Evolutionary conservation across 1,140 invertebrate species (phyloP), one percentile per base, ranked within the genome.

Genomic region (Zaprionus africanus): DNA sequence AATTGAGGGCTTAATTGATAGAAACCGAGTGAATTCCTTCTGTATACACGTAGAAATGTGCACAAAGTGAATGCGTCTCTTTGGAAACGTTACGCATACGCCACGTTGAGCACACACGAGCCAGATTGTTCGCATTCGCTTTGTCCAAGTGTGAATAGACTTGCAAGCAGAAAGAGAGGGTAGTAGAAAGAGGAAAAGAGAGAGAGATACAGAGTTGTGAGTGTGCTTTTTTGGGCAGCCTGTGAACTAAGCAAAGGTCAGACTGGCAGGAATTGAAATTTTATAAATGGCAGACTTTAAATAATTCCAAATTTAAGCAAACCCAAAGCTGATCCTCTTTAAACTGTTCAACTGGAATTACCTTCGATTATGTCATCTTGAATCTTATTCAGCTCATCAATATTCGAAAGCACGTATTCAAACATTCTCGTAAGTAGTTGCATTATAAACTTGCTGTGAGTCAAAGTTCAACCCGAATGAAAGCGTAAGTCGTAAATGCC

Each of bases 11-110:
- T 53, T 15, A 61, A 69, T 61, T 54, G 57, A n/a, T 43, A 12
- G 1, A 17, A 53, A 38, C 22, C 13, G 12, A 13, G 4, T 19
- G 28, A 13, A 9, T 22, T 5, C 22, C 22, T 15, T 24, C 5
- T 22, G 28, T 17, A 36, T 34, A n/a, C n/a, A n/a, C n/a, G n/a
- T n/a, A 15, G 19, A 34, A 58, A 7, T 15, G 53, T 15, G 53
- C 24, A 56, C 22, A 56, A 56, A 56, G 26, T 13, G 26, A 56
- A 31, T 56, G 41, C 41, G 41, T 46, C 41, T 46, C 41, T 7
- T 46, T 9, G 41, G n/a, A 9, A 22, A 53, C 19, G 54, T 58
- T 34, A 43, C 64, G 19, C 54, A 66, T 66, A 66, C 64, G 64
- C 53, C 64, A 22, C 17, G 31, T 54, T 13, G 28, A 12, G 41